These are phyloP conservation scores for Hecatera dysodea DNA, from an alignment of 2,888 invertebrate genomes.

Conservation along the genomic window DNA sequence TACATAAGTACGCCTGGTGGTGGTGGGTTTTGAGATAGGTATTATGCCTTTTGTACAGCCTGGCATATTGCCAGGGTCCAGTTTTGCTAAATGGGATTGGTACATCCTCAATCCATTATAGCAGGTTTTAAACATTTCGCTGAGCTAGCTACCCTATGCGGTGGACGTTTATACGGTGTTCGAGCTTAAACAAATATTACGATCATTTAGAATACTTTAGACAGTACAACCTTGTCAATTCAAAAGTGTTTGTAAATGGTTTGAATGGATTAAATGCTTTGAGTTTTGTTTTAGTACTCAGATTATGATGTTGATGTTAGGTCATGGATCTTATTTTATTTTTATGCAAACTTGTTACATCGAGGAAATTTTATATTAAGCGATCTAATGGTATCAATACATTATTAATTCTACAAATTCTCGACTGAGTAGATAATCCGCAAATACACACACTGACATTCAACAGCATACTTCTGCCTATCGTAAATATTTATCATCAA, in stretches of 20 bases:
- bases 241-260: no score
- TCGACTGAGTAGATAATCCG: constrained; percentile 1
- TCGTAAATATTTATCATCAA: constrained; percentile 38
- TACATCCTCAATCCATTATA: constrained; percentile 40
- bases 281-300: no score
- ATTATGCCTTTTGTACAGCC: constrained; percentile 19
- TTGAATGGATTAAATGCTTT: no score
- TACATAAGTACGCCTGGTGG: not conserved
- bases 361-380: not conserved
- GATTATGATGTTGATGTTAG: not conserved
- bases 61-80: constrained; percentile 41
- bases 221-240: no score
- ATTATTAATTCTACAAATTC: constrained; percentile 1
- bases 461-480: constrained; percentile 13
- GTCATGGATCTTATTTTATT: not conserved
- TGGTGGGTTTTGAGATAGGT: constrained; percentile 5
- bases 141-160: not conserved
- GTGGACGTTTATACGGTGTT: not conserved
- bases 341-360: not conserved
- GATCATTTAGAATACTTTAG: not conserved
- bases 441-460: not conserved
- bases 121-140: constrained; percentile 22
- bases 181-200: not conserved
- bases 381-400: not conserved
- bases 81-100: constrained; percentile 52